These are phyloP conservation scores for Rhagonycha lutea DNA, from an alignment of 2,888 invertebrate genomes.

Conservation along the genomic window DNA sequence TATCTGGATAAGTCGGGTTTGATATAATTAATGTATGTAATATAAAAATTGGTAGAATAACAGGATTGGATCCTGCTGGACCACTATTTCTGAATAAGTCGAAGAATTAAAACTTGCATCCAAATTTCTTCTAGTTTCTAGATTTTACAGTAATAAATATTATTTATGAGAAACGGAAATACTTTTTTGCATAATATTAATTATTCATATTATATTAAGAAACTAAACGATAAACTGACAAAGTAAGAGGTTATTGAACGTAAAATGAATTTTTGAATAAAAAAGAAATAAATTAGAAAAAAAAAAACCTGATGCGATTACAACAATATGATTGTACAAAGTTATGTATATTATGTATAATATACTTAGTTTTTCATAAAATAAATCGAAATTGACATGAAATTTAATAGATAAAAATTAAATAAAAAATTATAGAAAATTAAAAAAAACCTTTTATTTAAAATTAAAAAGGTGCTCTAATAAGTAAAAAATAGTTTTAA, in stretches of 20 bases:
- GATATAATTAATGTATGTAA: background rate
- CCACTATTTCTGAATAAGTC: background rate
- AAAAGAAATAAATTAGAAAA: background rate
- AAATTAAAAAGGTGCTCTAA: too few relatives aligned
- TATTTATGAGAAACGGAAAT: background rate
- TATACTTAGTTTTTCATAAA: too few relatives aligned
- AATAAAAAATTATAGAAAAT: too few relatives aligned
- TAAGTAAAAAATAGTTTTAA: too few relatives aligned
- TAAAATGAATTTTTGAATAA: background rate
- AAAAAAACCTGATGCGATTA: background rate
- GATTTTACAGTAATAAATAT: too few relatives aligned
- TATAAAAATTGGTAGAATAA: conserved; percentile 7
- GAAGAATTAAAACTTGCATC: too few relatives aligned
- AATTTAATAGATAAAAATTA: too few relatives aligned
- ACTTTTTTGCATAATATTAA: too few relatives aligned
- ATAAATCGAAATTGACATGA: too few relatives aligned
- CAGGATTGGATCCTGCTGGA: conserved; percentile 14
- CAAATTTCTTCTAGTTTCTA: background rate
- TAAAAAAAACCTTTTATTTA: too few relatives aligned
- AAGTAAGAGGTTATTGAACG: background rate
- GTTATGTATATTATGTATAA: too few relatives aligned
- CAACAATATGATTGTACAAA: background rate
- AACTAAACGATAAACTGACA: background rate
- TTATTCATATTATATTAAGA: background rate
- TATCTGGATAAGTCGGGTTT: conserved; percentile 6